Evolutionary conservation across 2,888 invertebrate species (phyloP), one percentile per base, ranked within the genome.

Genomic region (Leptopilina drosophilae): DNA sequence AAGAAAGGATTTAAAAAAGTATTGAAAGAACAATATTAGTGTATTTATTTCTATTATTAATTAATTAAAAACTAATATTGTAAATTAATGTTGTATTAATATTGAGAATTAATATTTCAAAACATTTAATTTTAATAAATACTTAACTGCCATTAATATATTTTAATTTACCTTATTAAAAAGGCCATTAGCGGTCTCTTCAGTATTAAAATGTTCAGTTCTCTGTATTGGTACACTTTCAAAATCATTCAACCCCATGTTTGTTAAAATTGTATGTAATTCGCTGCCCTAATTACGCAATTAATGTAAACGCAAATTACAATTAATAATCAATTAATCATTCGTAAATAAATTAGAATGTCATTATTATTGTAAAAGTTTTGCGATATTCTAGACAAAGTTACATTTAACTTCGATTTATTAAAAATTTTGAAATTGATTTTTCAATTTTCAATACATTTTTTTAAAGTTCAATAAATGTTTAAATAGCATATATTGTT

Each of bases 241-340:
- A 82, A 90, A 90, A 82, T 91, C 89, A 5, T 84, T 87, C 26
- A 87, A 90, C 11, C 91, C 91, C 81, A 88, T 85, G 64, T 86
- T 82, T 9, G 80, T 82, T 56, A 91, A 83, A 78, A 86, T 86
- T 82, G 86, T 82, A 26, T 91, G 86, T 15, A 91, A 83, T 66
- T 88, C 88, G 76, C 89, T 89, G 14, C 89, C 90, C 91, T 91
- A 59, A 62, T 59, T n/a, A 8, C 1, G 26, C 49, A 84, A 76
- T 65, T 65, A 42, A 64, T 65, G 42, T 67, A 20, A 26, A 66
- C 33, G 15, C n/a, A 46, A 20, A 14, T 69, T 66, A 15, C 49
- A 67, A 64, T 56, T 69, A 15, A 46, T 67, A 6, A 15, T n/a
- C 49, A 65, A 75, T 20, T 15, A 49, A 33, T 42, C 46, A 46